Base-by-base conservation (phyloP, 2,888 invertebrate species). In the Petrolisthes manimaculis region DNA sequence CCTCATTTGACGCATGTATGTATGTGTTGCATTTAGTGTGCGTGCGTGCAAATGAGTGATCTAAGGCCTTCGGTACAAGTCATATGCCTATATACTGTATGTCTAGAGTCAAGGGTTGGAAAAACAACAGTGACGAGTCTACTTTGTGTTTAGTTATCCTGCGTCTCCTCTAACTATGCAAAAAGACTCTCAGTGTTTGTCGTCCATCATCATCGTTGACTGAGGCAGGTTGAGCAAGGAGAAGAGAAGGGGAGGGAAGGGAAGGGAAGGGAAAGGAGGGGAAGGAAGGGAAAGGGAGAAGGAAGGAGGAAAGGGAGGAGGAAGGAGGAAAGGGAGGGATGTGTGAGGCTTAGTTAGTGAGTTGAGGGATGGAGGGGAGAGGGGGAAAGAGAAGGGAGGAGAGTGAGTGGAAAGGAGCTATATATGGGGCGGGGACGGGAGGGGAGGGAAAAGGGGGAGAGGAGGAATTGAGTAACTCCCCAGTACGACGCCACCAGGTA, bases 11-110 rank as follows among this genome's bases (percentile, higher is more conserved):
- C 55, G 71, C 51, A 54, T 83, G 71, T 83, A n/a, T 69, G 67
- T 83, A 51, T 83, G 37, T 83, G 8, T 78, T 5, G 21, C 6
- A 5, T 24, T 37, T 67, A 37, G 83, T 69, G 83, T 69, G 83
- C n/a, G 51, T 51, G 51, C 18, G 56, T 37, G 37, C 37, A 37
- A 37, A 37, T 37, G 37, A 37, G 37, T 37, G 37, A 37, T 37
- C 37, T 37, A 37, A 37, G 37, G 37, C 37, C 37, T 2, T 37
- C 37, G 37, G 37, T 37, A 37, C 37, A 37, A 37, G 37, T 37
- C 37, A 37, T 37, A 37, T 37, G 37, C 37, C 37, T 37, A n/a
- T n/a, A n/a, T n/a, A 37, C 37, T 37, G 37, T 37, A 37, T 37
- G 37, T 37, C 37, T 37, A 37, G 37, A 37, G 37, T 37, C 2